A percentile compares a stretch with the other conserved stretches of the same genome.
Conservation (phyloP, 2,888 invertebrate genomes). For the Agrochola lota region DNA sequence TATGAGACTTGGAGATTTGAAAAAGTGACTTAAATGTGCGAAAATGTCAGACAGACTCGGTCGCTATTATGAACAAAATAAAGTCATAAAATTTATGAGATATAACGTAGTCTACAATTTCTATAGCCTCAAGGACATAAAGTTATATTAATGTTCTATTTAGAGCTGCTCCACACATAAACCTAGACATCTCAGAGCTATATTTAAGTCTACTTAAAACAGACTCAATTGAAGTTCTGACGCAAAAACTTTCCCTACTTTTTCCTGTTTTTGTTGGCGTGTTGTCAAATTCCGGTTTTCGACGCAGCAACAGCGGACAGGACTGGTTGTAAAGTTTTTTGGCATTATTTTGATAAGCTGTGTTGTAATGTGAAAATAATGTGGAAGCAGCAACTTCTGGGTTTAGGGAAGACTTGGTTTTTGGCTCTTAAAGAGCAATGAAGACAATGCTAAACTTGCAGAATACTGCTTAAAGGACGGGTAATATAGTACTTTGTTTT, state of each 20-base stretch:
- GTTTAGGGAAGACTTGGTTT: constrained; percentile 1
- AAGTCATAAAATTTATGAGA: constrained; percentile 42
- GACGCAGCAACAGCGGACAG: constrained; percentile 18
- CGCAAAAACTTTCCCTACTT: constrained; percentile 25
- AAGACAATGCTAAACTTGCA: constrained; percentile 2
- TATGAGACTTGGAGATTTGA: constrained; percentile 9
- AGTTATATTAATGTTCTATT: constrained; percentile 2
- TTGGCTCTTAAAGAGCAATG: not conserved
- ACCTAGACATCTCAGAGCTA: constrained; percentile 18
- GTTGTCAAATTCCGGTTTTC: constrained; percentile 54
- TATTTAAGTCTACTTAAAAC: constrained; percentile 29
- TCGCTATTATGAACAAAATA: constrained; percentile 20
- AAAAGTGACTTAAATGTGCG: constrained; percentile 17
- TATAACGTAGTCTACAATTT: constrained; percentile 15
- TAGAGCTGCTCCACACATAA: constrained; percentile 14
- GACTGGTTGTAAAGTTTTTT: constrained; percentile 36
- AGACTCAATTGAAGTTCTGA: constrained; percentile 5
- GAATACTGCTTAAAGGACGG: not conserved
- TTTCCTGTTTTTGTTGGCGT: constrained; percentile 43
- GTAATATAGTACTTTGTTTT: not conserved
- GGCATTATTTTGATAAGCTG: constrained; percentile 12
- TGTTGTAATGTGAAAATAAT: constrained; percentile 18
- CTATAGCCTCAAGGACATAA: not conserved
- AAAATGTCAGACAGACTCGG: constrained; percentile 22
- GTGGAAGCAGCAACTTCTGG: not conserved